phyloP scores from a whole-genome alignment of 2,797 vertebrate species.

The Lerista edwardsae region DNA sequence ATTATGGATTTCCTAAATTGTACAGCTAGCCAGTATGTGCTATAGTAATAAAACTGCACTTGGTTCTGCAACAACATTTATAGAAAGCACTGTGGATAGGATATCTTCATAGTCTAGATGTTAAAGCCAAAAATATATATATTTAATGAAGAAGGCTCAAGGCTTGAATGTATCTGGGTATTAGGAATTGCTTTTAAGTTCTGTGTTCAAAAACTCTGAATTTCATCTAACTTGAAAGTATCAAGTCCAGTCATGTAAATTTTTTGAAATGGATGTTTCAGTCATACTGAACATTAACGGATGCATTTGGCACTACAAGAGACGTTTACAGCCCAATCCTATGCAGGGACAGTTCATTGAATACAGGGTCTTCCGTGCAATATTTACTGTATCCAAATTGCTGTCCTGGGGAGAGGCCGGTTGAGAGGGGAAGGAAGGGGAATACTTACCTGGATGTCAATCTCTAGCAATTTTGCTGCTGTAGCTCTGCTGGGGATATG shows the following conservation, averaged over 20 bases:
- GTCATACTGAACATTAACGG: not conserved
- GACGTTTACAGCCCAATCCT: not conserved
- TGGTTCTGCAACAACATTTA: conserved; percentile 60
- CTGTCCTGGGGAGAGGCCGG: too few relatives aligned
- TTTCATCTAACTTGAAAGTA: conserved; percentile 54
- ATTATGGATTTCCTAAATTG: conserved; percentile 72
- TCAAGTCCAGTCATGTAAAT: not conserved
- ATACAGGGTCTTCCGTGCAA: too few relatives aligned
- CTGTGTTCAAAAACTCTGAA: conserved; percentile 1
- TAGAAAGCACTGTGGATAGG: conserved; percentile 57
- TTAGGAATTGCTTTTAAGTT: conserved; percentile 37
- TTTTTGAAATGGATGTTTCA: conserved; percentile 28
- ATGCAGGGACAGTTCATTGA: too few relatives aligned
- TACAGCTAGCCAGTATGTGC: conserved; percentile 44
- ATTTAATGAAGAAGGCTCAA: conserved; percentile 62
- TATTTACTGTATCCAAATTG: too few relatives aligned
- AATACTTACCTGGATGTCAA: too few relatives aligned
- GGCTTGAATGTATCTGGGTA: conserved; percentile 49
- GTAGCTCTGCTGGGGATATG: too few relatives aligned
- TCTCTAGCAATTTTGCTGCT: too few relatives aligned
- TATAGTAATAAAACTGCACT: conserved; percentile 64
- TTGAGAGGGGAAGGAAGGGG: too few relatives aligned
- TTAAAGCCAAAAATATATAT: conserved; percentile 67
- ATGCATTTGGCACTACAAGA: not conserved
- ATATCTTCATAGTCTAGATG: conserved; percentile 59